Conservation (phyloP, 2,113 vertebrate species). For the Rhea pennata region DNA sequence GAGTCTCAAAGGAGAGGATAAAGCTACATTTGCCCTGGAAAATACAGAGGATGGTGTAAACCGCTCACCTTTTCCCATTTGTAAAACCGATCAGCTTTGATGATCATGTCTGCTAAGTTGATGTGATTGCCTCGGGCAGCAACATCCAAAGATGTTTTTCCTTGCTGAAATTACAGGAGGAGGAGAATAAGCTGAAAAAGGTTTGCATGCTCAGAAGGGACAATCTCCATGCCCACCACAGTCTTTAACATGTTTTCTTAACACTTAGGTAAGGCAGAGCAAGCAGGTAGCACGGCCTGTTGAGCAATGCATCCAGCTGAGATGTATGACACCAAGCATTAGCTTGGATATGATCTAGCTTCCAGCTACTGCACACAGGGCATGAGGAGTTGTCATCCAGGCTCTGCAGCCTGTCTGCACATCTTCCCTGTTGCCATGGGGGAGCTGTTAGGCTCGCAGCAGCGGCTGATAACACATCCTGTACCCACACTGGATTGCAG, state of each 20-base stretch:
- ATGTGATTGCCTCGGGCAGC: constrained; percentile 87
- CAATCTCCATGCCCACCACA: background rate
- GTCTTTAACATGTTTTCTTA: background rate
- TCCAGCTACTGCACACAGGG: background rate
- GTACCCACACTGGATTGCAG: background rate
- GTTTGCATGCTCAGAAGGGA: background rate
- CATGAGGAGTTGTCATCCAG: background rate
- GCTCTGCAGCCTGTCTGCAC: background rate
- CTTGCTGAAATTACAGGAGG: constrained; percentile 79
- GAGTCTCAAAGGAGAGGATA: background rate
- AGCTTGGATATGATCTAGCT: background rate
- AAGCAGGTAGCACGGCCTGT: background rate
- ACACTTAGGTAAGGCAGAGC: too few species aligned
- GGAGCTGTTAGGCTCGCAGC: background rate
- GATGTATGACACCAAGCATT: background rate
- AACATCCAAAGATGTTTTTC: constrained; percentile 87
- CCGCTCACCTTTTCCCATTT: constrained; percentile 84
- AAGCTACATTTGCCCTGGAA: background rate
- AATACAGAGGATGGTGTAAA: background rate
- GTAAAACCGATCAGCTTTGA: constrained; percentile 91
- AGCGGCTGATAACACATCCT: background rate
- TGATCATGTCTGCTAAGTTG: constrained; percentile 89
- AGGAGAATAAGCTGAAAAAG: background rate
- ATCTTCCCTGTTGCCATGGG: background rate
- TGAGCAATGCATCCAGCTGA: background rate